Conservation (phyloP, 2,113 vertebrate species). For the Silurus meridionalis region DNA sequence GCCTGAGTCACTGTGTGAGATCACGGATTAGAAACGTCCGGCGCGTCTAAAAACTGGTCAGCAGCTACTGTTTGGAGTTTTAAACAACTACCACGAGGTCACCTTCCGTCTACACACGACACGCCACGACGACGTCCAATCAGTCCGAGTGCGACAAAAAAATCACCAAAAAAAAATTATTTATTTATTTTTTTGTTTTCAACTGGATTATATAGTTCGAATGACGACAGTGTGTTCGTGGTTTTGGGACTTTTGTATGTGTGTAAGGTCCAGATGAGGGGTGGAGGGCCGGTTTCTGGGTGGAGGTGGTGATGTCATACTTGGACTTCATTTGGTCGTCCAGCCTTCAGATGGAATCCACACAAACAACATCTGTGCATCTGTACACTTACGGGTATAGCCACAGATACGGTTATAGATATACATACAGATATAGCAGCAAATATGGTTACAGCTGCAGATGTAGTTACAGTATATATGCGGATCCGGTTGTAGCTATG, state of each 20-base stretch:
- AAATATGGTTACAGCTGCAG: too few relatives aligned
- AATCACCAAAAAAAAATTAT: too few relatives aligned
- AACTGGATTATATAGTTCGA: not conserved
- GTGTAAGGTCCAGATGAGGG: not conserved
- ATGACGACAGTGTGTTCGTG: not conserved
- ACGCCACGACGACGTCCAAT: too few relatives aligned
- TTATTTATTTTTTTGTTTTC: not conserved
- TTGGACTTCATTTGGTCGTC: not conserved
- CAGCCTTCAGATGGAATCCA: slow-evolving; percentile 12
- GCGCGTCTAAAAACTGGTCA: not conserved
- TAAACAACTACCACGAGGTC: too few relatives aligned
- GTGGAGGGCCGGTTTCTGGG: slow-evolving; percentile 16
- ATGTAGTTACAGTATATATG: too few relatives aligned
- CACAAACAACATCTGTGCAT: slow-evolving; percentile 4
- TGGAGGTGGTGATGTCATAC: slow-evolving; percentile 15
- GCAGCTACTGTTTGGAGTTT: too few relatives aligned
- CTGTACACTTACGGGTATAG: not conserved
- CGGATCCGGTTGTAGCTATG: too few relatives aligned
- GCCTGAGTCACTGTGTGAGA: not conserved
- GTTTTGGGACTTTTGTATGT: not conserved
- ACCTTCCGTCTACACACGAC: too few relatives aligned
- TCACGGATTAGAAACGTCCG: not conserved
- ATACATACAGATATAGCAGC: too few relatives aligned
- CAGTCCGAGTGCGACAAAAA: too few relatives aligned
- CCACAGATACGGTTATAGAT: too few relatives aligned